phyloP scores from a whole-genome alignment of 2,113 vertebrate species.

The Thalassoma bifasciatum region DNA sequence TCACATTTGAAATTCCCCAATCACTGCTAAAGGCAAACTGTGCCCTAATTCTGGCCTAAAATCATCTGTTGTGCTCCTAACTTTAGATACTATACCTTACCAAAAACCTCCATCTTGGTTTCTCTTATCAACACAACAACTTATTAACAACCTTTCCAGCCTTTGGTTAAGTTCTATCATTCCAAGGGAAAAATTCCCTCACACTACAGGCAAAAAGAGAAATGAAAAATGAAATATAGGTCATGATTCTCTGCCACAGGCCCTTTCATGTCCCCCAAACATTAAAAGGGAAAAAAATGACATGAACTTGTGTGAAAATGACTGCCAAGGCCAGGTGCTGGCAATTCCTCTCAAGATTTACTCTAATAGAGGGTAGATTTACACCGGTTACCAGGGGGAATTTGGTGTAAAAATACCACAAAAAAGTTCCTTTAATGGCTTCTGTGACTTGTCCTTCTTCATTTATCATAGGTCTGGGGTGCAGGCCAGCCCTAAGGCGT shows the following conservation, averaged over 20 bases:
- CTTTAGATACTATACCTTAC: no score
- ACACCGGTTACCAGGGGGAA: constrained; percentile 35
- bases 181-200: neutral
- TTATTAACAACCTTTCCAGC: no score
- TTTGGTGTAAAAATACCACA: constrained; percentile 43
- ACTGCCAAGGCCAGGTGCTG: constrained; percentile 47
- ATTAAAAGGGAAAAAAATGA: neutral
- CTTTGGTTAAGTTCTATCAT: neutral
- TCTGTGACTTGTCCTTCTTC: constrained; percentile 60
- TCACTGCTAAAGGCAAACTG: no score
- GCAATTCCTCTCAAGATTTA: constrained; percentile 31
- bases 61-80: no score
- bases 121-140: no score
- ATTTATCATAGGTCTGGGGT: constrained; percentile 41
- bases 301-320: neutral
- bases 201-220: neutral
- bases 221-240: constrained; percentile 22
- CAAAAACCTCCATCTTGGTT: no score
- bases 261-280: constrained; percentile 29
- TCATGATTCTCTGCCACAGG: constrained; percentile 26
- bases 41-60: no score
- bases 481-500: constrained; percentile 48
- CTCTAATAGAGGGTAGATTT: constrained; percentile 59
- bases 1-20: no score
- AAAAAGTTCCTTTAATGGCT: constrained; percentile 49